These are phyloP conservation scores for Proteles cristata DNA, from an alignment of 2,113 vertebrate genomes.

Conservation along the genomic window DNA sequence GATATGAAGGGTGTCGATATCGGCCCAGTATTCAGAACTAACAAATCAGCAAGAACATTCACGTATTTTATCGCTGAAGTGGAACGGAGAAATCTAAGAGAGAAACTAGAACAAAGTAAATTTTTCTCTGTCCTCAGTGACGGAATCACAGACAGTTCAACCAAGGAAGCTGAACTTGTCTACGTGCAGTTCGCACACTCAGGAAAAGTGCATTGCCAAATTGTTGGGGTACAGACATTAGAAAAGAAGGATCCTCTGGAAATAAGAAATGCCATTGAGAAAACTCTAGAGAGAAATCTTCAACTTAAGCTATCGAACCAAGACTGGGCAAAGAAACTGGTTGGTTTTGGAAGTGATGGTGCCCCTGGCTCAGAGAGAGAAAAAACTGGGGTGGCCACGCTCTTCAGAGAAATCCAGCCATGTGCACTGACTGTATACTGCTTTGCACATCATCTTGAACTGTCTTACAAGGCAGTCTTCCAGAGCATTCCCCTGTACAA, in stretches of 20 bases:
- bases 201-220: conserved; percentile 80
- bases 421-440: conserved; percentile 73
- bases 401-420: conserved; percentile 81
- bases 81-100: conserved; percentile 78
- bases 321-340: conserved; percentile 82
- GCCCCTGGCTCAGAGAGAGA: background rate
- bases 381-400: conserved; percentile 54
- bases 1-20: conserved; percentile 82
- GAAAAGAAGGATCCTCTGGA: conserved; percentile 53
- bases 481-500: conserved; percentile 72
- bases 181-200: conserved; percentile 76
- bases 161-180: conserved; percentile 65
- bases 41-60: conserved; percentile 79
- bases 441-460: conserved; percentile 78
- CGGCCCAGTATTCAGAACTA: conserved; percentile 81
- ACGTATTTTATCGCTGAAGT: conserved; percentile 83
- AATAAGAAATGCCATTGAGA: conserved; percentile 78
- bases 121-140: conserved; percentile 83
- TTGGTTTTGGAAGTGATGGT: conserved; percentile 78
- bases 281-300: conserved; percentile 80
- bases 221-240: conserved; percentile 76
- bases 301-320: conserved; percentile 72
- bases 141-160: conserved; percentile 21
- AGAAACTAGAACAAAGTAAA: conserved; percentile 81
- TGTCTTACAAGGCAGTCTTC: conserved; percentile 69